phyloP scores from a whole-genome alignment of 1,140 invertebrate species.

The Streblospio benedicti region DNA sequence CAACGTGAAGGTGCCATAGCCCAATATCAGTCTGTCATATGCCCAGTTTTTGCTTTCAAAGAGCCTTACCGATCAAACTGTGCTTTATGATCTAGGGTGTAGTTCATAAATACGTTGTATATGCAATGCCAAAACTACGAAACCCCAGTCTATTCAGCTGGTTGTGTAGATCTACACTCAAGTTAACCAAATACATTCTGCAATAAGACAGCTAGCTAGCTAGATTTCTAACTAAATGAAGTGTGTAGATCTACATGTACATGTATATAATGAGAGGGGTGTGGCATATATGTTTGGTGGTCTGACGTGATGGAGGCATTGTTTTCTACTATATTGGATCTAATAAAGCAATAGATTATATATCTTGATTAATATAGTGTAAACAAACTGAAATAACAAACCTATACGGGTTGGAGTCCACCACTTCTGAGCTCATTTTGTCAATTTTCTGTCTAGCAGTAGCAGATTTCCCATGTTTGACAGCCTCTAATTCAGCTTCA shows the following conservation, averaged over 20 bases:
- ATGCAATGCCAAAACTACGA: too few species aligned
- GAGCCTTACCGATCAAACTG: background rate
- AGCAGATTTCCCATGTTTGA: conserved; percentile 18
- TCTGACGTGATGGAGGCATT: background rate
- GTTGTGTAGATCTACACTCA: too few species aligned
- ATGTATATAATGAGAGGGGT: background rate
- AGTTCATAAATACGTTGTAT: background rate
- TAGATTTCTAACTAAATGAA: background rate
- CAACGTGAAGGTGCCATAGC: too few species aligned
- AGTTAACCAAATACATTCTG: too few species aligned
- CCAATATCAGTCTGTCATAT: too few species aligned
- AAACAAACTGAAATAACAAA: conserved; percentile 39
- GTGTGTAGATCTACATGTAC: background rate
- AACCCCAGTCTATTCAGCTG: too few species aligned
- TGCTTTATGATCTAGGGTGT: conserved; percentile 8
- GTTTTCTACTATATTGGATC: background rate
- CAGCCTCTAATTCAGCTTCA: conserved; percentile 51
- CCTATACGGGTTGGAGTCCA: conserved; percentile 98
- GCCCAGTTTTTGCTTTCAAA: background rate
- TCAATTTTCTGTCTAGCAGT: conserved; percentile 56
- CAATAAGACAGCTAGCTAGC: background rate
- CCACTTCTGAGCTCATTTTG: conserved; percentile 82
- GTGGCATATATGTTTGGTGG: background rate
- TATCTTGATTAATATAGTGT: background rate
- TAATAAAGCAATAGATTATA: background rate